These are phyloP conservation scores for Tipula confusa DNA, from an alignment of 2,888 invertebrate species.

Conservation along the genomic window DNA sequence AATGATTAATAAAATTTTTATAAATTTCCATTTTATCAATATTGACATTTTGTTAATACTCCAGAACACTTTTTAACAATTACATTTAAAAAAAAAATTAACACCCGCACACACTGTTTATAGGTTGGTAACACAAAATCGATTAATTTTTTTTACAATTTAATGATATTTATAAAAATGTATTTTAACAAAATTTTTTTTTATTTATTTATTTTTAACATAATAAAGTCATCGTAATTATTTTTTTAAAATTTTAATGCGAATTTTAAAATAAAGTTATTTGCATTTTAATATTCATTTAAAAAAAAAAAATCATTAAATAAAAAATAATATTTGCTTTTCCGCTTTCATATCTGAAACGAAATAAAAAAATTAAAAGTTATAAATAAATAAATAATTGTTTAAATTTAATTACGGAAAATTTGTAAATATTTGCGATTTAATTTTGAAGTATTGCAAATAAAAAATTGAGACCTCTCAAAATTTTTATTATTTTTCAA, in stretches of 20 bases:
- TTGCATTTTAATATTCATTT: not conserved
- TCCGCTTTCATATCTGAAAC: not conserved
- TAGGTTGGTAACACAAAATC: not conserved
- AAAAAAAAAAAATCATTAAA: too few species aligned
- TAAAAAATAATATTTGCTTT: too few species aligned
- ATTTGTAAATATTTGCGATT: too few species aligned
- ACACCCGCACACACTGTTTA: not conserved
- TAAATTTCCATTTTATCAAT: slow-evolving; percentile 14
- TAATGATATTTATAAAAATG: not conserved
- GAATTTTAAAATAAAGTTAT: not conserved
- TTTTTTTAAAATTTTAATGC: not conserved
- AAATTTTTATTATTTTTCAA: too few species aligned
- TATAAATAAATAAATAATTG: too few species aligned
- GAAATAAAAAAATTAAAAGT: not conserved
- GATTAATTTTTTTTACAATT: not conserved
- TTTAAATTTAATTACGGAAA: too few species aligned
- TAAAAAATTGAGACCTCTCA: too few species aligned
- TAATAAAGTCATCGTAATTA: not conserved
- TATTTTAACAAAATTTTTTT: not conserved
- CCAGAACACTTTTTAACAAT: not conserved
- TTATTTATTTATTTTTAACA: not conserved
- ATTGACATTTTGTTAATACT: not conserved
- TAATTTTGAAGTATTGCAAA: too few species aligned
- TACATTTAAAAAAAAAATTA: not conserved
- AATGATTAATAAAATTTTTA: slow-evolving; percentile 7